Evolutionary conservation across 2,113 vertebrate species (phyloP).

Genomic region (Synchiropus splendidus): DNA sequence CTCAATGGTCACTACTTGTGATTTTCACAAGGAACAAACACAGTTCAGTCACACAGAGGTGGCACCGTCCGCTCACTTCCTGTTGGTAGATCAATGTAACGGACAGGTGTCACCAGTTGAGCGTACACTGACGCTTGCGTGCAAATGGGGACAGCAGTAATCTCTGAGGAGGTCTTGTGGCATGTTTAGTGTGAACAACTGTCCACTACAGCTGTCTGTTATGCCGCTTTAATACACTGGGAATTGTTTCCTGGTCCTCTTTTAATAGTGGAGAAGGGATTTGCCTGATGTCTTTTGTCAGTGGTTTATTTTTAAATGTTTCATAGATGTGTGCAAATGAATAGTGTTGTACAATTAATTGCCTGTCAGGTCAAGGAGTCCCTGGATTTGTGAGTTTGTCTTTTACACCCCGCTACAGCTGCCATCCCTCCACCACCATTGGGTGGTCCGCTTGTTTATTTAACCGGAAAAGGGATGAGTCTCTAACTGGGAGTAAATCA

Average conservation of each 20-base stretch:
- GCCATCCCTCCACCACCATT: conserved; percentile 15
- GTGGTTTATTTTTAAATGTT: too few relatives aligned
- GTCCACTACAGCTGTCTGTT: conserved; percentile 40
- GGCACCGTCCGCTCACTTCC: conserved; percentile 14
- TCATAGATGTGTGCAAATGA: too few relatives aligned
- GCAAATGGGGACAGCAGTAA: conserved; percentile 21
- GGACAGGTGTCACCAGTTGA: conserved; percentile 30
- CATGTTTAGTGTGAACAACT: conserved; percentile 26
- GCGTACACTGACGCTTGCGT: conserved; percentile 12
- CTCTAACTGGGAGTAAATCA: conserved; percentile 27
- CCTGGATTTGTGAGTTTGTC: conserved; percentile 20
- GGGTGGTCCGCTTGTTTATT: conserved; percentile 47
- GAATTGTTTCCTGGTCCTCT: too few relatives aligned
- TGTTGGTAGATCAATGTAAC: conserved; percentile 29
- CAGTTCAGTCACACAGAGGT: conserved; percentile 21
- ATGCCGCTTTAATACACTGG: too few relatives aligned
- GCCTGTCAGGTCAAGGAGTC: conserved; percentile 13
- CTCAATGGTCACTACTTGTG: not conserved
- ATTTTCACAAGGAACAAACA: conserved; percentile 9
- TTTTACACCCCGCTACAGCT: conserved; percentile 23
- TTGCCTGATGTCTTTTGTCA: too few relatives aligned
- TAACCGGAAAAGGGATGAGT: conserved; percentile 25
- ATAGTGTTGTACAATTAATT: not conserved
- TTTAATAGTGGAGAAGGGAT: too few relatives aligned
- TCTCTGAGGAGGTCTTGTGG: conserved; percentile 20